phyloP scores from a whole-genome alignment of 2,888 invertebrate species.

The Chymomyza fuscimana region DNA sequence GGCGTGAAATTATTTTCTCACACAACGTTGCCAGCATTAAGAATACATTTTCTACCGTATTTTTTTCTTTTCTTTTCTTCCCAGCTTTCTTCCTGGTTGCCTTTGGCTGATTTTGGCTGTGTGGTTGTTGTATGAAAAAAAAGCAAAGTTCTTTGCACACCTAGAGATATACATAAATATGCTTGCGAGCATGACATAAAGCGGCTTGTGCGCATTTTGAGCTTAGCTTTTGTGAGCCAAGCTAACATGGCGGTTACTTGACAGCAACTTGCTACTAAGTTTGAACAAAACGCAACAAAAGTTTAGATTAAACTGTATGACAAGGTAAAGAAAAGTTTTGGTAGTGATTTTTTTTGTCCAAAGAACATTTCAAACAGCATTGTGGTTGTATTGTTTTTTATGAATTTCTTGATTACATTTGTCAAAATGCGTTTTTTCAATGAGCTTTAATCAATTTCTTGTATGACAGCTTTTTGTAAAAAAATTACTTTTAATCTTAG shows the following conservation, averaged over 20 bases:
- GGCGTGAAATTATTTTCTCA: conserved; percentile 63
- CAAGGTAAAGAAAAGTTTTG: background rate
- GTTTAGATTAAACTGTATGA: conserved; percentile 27
- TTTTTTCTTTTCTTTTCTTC: background rate
- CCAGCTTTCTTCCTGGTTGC: background rate
- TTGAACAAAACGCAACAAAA: conserved; percentile 25
- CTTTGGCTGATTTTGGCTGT: background rate
- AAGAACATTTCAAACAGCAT: too few species aligned
- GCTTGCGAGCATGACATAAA: conserved; percentile 22
- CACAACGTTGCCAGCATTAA: conserved; percentile 25
- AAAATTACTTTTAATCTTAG: too few species aligned
- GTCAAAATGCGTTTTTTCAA: too few species aligned
- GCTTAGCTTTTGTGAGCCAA: conserved; percentile 45
- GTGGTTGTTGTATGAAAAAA: background rate
- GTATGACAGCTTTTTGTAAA: too few species aligned
- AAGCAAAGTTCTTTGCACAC: background rate
- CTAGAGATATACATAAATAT: conserved; percentile 2
- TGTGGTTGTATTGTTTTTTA: too few species aligned
- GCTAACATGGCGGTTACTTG: conserved; percentile 54
- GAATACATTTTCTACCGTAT: background rate
- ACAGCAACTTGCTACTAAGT: conserved; percentile 43
- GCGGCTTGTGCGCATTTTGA: conserved; percentile 42
- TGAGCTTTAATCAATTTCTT: too few species aligned
- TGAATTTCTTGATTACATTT: too few species aligned
- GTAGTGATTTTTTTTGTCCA: too few species aligned